Evolutionary conservation across 2,888 invertebrate genomes (phyloP).

Genomic region (Nudaria mundana): DNA sequence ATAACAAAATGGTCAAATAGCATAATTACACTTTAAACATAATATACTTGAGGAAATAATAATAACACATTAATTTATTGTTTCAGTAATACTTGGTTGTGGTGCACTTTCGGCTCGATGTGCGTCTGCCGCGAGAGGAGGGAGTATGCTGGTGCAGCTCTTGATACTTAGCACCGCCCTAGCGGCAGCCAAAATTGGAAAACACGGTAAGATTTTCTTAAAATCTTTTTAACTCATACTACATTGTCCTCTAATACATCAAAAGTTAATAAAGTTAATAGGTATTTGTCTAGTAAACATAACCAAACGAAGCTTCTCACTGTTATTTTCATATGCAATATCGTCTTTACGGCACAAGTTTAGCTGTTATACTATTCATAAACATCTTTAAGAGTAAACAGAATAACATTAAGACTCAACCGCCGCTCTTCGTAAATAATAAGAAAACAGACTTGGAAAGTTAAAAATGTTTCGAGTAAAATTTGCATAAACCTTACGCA

Average conservation of each 20-base stretch:
- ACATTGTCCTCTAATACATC: neutral
- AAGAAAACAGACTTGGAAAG: conserved; percentile 67
- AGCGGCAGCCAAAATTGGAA: conserved; percentile 73
- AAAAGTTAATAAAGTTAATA: no score
- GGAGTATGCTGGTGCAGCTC: conserved; percentile 76
- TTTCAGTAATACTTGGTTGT: conserved; percentile 51
- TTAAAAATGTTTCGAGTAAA: conserved; percentile 68
- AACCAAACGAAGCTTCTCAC: no score
- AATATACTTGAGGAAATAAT: no score
- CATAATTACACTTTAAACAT: no score
- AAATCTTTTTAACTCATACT: neutral
- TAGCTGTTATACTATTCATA: conserved; percentile 45
- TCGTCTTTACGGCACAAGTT: conserved; percentile 42
- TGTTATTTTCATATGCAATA: conserved; percentile 36
- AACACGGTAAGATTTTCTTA: conserved; percentile 72
- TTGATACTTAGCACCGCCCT: conserved; percentile 77
- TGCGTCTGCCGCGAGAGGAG: conserved; percentile 60
- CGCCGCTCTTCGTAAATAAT: conserved; percentile 70
- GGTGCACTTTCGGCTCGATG: conserved; percentile 64
- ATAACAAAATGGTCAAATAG: no score
- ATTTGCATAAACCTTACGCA: conserved; percentile 73
- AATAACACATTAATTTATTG: conserved; percentile 45
- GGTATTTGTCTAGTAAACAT: no score
- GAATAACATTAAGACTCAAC: conserved; percentile 54
- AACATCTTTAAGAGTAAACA: conserved; percentile 39